Percentiles rank a stretch among this genome's conserved stretches.
Evolutionary conservation across 1,140 invertebrate genomes (phyloP).

Genomic region (Lerema accius): DNA sequence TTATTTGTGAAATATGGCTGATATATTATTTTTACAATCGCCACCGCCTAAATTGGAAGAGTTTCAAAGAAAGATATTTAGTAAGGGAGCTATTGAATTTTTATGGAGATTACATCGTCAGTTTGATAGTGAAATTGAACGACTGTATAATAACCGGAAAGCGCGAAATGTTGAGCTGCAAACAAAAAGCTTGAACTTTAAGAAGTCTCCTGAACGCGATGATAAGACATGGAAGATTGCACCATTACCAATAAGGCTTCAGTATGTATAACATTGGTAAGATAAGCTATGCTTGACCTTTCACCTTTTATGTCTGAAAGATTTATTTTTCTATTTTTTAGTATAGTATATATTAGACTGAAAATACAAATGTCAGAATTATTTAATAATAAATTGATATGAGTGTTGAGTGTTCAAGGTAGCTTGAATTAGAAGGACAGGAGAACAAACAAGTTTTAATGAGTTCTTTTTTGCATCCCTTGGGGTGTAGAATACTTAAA

Average conservation of each 20-base stretch:
- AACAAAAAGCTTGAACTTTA: slow-evolving; percentile 56
- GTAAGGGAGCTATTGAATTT: slow-evolving; percentile 70
- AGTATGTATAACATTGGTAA: slow-evolving; percentile 56
- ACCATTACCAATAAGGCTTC: slow-evolving; percentile 79
- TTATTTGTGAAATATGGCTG: slow-evolving; percentile 47
- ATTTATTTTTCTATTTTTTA: no score
- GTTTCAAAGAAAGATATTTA: slow-evolving; percentile 76
- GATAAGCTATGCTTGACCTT: no score
- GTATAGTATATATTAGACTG: no score
- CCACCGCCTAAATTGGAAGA: slow-evolving; percentile 79
- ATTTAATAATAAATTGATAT: no score
- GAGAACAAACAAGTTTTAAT: no score
- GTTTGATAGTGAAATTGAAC: slow-evolving; percentile 77
- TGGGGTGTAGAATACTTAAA: no score
- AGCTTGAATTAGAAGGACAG: no score
- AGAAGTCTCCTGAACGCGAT: slow-evolving; percentile 57
- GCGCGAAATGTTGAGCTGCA: slow-evolving; percentile 58
- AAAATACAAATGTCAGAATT: no score
- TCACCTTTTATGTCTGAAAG: slow-evolving; percentile 8
- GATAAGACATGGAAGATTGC: slow-evolving; percentile 82
- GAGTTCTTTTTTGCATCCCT: no score
- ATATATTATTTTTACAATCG: slow-evolving; percentile 70
- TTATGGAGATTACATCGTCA: slow-evolving; percentile 68
- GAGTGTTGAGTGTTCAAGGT: no score
- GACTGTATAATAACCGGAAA: slow-evolving; percentile 69